These are phyloP conservation scores for Panopea generosa DNA, from an alignment of 2,888 invertebrate species.

Conservation along the genomic window DNA sequence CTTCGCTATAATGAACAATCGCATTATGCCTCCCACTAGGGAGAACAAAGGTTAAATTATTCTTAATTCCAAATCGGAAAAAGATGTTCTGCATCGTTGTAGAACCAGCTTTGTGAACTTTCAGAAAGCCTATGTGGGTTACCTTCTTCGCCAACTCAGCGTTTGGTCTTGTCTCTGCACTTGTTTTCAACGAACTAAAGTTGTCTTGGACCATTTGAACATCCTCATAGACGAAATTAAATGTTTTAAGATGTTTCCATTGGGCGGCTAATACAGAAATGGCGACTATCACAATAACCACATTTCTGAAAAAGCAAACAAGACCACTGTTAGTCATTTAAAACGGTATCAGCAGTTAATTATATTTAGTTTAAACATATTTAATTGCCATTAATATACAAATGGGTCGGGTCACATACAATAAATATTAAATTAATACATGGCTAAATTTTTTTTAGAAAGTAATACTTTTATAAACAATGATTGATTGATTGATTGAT, in stretches of 20 bases:
- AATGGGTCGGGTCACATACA: too few species aligned
- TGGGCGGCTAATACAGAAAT: too few species aligned
- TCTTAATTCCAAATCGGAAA: conserved; percentile 56
- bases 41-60: conserved; percentile 58
- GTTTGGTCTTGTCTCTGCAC: not conserved
- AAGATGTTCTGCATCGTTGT: conserved; percentile 60
- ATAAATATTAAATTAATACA: too few species aligned
- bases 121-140: conserved; percentile 60
- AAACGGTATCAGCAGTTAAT: too few species aligned
- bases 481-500: too few species aligned
- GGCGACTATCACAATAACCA: too few species aligned
- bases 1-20: conserved; percentile 14
- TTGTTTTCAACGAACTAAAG: not conserved
- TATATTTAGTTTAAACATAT: too few species aligned
- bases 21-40: conserved; percentile 24
- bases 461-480: too few species aligned
- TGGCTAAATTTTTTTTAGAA: too few species aligned
- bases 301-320: too few species aligned
- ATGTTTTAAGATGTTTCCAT: not conserved
- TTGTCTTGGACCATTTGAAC: not conserved
- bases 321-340: too few species aligned
- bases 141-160: not conserved
- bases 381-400: too few species aligned
- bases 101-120: conserved; percentile 65
- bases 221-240: not conserved